phyloP scores from a whole-genome alignment of 2,797 vertebrate genomes.

The Liasis olivaceus region DNA sequence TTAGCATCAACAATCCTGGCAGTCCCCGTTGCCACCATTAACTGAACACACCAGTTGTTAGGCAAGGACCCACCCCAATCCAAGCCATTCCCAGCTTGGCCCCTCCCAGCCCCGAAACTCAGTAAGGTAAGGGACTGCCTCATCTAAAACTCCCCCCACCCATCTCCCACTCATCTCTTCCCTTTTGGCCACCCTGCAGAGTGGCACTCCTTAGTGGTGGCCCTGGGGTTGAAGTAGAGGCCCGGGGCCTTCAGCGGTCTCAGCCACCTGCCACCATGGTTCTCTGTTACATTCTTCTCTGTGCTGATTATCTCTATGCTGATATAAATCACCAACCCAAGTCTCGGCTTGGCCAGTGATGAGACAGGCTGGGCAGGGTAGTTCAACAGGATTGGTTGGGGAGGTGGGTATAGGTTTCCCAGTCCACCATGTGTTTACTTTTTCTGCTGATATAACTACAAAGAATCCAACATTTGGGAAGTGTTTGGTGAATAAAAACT shows the following conservation, averaged over 20 bases:
- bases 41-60: background rate
- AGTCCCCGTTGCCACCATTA: background rate
- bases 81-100: background rate
- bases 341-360: background rate
- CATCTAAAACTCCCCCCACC: background rate
- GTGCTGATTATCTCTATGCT: background rate
- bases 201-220: background rate
- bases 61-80: background rate
- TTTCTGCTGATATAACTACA: background rate
- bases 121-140: background rate
- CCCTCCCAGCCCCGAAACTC: background rate
- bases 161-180: background rate
- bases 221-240: too few relatives aligned
- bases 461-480: background rate
- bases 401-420: background rate
- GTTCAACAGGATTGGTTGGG: background rate
- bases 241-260: background rate
- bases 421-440: background rate
- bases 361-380: background rate
- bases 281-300: background rate
- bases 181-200: background rate
- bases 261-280: background rate
- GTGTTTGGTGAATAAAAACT: background rate
- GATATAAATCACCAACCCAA: background rate
- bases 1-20: background rate